A percentile compares a stretch with the other conserved stretches of the same genome.
Conservation (phyloP, 2,888 invertebrate genomes). For the Eristalis intricaria region DNA sequence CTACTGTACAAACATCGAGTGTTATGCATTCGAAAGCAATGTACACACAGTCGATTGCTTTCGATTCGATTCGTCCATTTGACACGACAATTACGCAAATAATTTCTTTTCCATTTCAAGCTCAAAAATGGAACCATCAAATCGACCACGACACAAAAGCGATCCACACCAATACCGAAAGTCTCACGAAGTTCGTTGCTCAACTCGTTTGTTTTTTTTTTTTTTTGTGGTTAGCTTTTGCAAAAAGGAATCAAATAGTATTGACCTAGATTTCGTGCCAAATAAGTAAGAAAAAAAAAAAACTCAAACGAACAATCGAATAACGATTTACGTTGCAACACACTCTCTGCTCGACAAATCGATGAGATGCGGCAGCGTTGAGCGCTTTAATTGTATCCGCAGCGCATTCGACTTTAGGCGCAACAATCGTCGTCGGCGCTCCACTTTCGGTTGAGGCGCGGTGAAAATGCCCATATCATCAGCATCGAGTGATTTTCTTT, state of each 20-base stretch:
- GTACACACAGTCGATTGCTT: not conserved
- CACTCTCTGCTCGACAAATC: slow-evolving; percentile 11
- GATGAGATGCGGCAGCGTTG: slow-evolving; percentile 19
- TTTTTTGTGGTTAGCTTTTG: not conserved
- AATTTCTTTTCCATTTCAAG: not conserved
- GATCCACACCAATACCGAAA: not conserved
- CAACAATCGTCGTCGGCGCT: not conserved
- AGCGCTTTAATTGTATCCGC: slow-evolving; percentile 44
- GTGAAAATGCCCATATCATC: slow-evolving; percentile 7
- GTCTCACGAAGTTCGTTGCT: slow-evolving; percentile 42
- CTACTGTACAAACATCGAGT: slow-evolving; percentile 27
- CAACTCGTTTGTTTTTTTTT: slow-evolving; percentile 40
- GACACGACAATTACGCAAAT: slow-evolving; percentile 26
- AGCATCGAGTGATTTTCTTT: slow-evolving; percentile 13
- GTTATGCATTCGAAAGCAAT: slow-evolving; percentile 8
- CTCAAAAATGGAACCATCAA: not conserved
- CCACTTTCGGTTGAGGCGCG: slow-evolving; percentile 27
- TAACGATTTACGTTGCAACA: slow-evolving; percentile 22
- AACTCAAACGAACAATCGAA: not conserved
- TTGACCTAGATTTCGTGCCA: slow-evolving; percentile 36
- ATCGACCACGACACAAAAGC: slow-evolving; percentile 7
- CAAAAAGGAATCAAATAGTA: slow-evolving; percentile 28
- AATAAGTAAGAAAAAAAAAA: not conserved
- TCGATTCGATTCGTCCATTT: not conserved
- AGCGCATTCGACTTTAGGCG: not conserved